Base-by-base conservation (phyloP, 2,888 invertebrate species). In the Endotricha flammealis region DNA sequence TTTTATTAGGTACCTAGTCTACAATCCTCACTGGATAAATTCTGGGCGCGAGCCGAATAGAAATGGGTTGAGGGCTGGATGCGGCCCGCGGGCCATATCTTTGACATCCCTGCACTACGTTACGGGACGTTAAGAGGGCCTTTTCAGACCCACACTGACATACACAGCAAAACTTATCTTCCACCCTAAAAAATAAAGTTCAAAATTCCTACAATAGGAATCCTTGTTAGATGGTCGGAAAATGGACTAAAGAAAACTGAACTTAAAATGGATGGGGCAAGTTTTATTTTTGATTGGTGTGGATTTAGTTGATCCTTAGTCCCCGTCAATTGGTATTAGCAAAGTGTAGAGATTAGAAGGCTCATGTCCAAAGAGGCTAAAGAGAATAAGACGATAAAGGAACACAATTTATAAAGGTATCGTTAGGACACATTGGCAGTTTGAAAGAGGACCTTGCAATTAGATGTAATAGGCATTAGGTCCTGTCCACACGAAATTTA, bases 251-350 rank as follows among this genome's bases (percentile, higher is more conserved):
- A 28, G 28, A 1, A 28, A 14, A 9, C 4, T 28, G n/a, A 12
- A 7, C 11, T 1, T 16, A 7, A 10, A 9, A 16, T 1, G 0
- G 7, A 11, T 1, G 3, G 16, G n/a, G 5, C n/a, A 24, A 13
- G 8, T 16, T 9, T 25, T 9, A 10, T 9, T 32, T 23, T 32
- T 23, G 2, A n/a, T 6, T 3, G 20, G 8, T 24, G 23, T 10
- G 3, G 9, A 9, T 14, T 10, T 23, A 9, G 20, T 12, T 12
- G 22, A 31, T 32, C 13, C 13, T 31, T 31, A 31, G 31, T 22
- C 31, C 12, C 14, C 12, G 22, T 31, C 32, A 24, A 32, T 32
- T 32, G 32, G 32, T 32, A 24, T 32, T 32, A 32, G 14, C 32
- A 24, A 32, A 32, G 32, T 24, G 23, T 32, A 24, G 13, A 32